Base-by-base conservation (phyloP, 2,113 vertebrate genomes). In the Brienomyrus brachyistius region DNA sequence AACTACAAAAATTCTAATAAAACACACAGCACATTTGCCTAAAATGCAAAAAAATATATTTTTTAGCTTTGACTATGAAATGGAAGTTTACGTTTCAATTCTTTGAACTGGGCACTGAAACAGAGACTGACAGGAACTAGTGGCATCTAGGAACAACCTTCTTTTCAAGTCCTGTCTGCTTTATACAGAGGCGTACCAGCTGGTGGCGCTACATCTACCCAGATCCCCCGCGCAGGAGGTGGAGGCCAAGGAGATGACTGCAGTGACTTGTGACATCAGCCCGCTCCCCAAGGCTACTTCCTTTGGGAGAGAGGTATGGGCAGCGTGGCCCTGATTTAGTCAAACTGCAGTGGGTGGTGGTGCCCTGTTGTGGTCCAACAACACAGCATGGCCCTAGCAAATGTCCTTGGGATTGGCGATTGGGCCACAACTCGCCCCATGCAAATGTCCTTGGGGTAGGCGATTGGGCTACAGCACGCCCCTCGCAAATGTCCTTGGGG, bases 241-340 rank as follows among this genome's bases (percentile, higher is more conserved):
- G 92, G 95, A 98, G 90, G 94, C 93, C 74, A 92, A 62, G 35
- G 97, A 98, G 7, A 0, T 96, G 0, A 95, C 95, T 1, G 92
- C 95, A n/a, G 93, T 99, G 91, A 94, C 98, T 89, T 91, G 91
- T 40, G 94, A 94, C 23, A 90, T 99, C 92, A 94, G 92, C 90
- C 88, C 92, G 0, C 96, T 96, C 27, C 94, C 96, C 0, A 95
- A 94, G 31, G 90, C 92, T 89, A 95, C 92, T 21, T 95, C 95
- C 0, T 96, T 99, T 54, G 97, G 98, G 88, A 95, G 95, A 96
- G 95, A 94, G 95, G 98, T 99, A 95, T 1, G n/a, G 31, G 31
- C 23, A 10, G 17, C 7, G 4, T 15, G 8, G n/a, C 8, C 23
- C 10, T n/a, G 48, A 56, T 31, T 88, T 70, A 4, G 11, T n/a